phyloP scores from a whole-genome alignment of 2,113 vertebrate species.

The Puffinus mauretanicus region DNA sequence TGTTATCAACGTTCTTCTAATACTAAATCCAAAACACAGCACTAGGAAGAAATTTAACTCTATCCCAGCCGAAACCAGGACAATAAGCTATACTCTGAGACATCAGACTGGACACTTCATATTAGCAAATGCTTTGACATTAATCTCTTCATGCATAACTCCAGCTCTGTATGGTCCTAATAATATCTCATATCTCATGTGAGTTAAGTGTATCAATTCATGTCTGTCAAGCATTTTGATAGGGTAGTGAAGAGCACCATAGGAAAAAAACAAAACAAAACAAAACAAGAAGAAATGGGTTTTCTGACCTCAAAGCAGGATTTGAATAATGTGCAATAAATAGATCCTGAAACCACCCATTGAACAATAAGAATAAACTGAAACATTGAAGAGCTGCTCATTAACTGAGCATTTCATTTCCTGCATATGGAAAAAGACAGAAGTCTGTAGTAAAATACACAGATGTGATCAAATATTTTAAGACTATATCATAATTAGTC shows the following conservation, averaged over 20 bases:
- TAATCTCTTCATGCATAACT: background rate
- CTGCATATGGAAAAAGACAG: background rate
- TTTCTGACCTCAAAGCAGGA: background rate
- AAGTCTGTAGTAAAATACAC: background rate
- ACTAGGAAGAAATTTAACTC: no score
- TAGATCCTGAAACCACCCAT: background rate
- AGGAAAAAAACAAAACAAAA: background rate
- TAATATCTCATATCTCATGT: background rate
- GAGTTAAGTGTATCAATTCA: background rate
- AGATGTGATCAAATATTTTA: background rate
- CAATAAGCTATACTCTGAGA: background rate
- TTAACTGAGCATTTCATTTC: background rate
- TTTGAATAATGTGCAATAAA: conserved; percentile 7
- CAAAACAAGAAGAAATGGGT: background rate
- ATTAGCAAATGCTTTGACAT: background rate
- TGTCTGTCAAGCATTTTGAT: background rate
- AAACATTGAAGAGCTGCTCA: background rate
- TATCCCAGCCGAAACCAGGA: no score
- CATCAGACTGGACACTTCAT: background rate
- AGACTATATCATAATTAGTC: background rate
- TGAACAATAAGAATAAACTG: background rate
- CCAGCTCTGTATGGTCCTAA: background rate
- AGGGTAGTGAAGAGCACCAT: background rate
- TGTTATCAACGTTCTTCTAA: no score
- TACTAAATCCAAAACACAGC: no score